Percentiles rank a stretch among this genome's conserved stretches.
These are phyloP conservation scores for Drosophila quinaria DNA, from an alignment of 2,888 invertebrate genomes.

Conservation along the genomic window DNA sequence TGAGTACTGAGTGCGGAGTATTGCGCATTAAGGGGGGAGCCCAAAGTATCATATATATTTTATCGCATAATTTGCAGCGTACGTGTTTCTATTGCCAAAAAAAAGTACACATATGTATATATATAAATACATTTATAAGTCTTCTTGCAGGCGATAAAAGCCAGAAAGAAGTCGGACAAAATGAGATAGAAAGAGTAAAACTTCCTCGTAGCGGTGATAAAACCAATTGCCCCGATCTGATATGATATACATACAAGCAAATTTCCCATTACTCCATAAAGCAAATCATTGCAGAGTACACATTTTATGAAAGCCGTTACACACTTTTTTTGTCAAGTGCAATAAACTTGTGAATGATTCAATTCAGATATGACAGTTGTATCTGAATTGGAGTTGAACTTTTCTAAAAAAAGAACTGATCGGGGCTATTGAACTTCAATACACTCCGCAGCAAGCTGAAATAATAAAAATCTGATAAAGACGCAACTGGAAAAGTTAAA, in stretches of 20 bases:
- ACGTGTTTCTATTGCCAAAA: constrained; percentile 61
- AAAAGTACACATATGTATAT: background rate
- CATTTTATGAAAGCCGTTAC: constrained; percentile 4
- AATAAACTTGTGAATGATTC: constrained; percentile 24
- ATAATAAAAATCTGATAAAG: background rate
- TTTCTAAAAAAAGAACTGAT: constrained; percentile 8
- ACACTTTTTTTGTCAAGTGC: constrained; percentile 7
- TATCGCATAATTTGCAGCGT: constrained; percentile 75
- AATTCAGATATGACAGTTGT: constrained; percentile 8
- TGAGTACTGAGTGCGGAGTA: constrained; percentile 34
- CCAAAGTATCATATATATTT: constrained; percentile 50
- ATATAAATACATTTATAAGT: constrained; percentile 4
- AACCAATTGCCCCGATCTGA: constrained; percentile 30
- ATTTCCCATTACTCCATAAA: constrained; percentile 17
- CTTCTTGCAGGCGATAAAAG: constrained; percentile 31
- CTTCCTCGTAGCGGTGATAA: constrained; percentile 33
- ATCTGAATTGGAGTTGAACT: background rate
- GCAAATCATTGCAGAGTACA: constrained; percentile 12
- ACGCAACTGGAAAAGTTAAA: background rate
- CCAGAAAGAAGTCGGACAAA: background rate
- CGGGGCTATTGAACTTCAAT: constrained; percentile 10
- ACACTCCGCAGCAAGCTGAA: background rate
- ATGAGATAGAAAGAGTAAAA: constrained; percentile 4
- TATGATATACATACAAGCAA: constrained; percentile 10
- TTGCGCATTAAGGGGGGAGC: constrained; percentile 33